Base-by-base conservation (phyloP, 2,888 invertebrate genomes). In the Platycheirus albimanus region DNA sequence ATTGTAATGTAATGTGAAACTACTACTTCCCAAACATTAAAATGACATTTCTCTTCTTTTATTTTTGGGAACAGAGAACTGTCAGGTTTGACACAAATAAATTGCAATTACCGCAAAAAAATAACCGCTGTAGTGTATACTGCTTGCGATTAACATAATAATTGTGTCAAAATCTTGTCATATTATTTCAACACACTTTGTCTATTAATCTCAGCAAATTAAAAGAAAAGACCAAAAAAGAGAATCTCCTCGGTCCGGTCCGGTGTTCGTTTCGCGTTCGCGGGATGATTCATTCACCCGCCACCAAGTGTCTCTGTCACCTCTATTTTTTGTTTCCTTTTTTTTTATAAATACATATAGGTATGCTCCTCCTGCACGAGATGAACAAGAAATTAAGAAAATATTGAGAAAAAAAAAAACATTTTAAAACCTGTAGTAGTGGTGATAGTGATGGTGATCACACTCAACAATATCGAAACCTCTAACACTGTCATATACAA, bases 121-220 rank as follows among this genome's bases (percentile, higher is more conserved):
- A 38, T 64, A 61, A 77, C n/a, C n/a, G n/a, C n/a, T n/a, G n/a
- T n/a, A n/a, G n/a, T n/a, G n/a, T n/a, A n/a, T n/a, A n/a, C 63
- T 76, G 61, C 52, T 33, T 17, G 30, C 24, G 45, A 58, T 80
- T 75, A 56, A 76, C 76, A 67, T 81, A 77, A 76, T 80, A 71
- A 77, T 67, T 81, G 67, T 81, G 81, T 81, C 81, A 81, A 81
- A 77, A 71, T 47, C 64, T 70, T 66, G 66, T 71, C 69, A 76
- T 76, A 61, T n/a, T n/a, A n/a, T 58, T 70, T 70, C 71, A 52
- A 36, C 47, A 49, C 17, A 43, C 54, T 54, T 36, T n/a, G 36
- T 36, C 19, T 43, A 61, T 36, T 58, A 69, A 52, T 61, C 43
- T 13, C 45, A 41, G 11, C 30, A 13, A 54, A 54, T 43, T 41